A percentile compares a stretch with the other conserved stretches of the same genome.
These are phyloP conservation scores for Polypedilum pembai DNA, from an alignment of 1,140 invertebrate genomes.

Conservation along the genomic window DNA sequence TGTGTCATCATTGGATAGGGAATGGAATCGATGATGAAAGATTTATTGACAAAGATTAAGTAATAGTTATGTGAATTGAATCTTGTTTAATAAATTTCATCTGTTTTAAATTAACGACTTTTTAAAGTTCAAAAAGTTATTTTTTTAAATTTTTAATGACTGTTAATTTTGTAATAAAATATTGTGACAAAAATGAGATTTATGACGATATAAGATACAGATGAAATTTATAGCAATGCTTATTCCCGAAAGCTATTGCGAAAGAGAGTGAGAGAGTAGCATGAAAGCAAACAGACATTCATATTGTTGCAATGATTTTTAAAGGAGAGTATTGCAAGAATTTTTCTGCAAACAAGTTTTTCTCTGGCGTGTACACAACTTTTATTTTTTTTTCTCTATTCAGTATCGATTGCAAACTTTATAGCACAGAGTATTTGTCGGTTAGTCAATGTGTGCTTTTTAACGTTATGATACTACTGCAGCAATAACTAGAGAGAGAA, in stretches of 20 bases:
- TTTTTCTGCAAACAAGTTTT: slow-evolving; percentile 21
- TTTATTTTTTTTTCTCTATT: neutral
- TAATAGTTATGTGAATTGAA: neutral
- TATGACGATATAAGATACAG: no score
- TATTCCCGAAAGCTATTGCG: no score
- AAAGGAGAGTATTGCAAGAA: slow-evolving; percentile 11
- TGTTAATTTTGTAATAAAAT: no score
- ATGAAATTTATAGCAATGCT: no score
- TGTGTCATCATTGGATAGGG: neutral
- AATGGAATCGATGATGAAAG: neutral
- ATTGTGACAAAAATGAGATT: no score
- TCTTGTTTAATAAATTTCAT: no score
- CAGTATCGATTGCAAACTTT: slow-evolving; percentile 23
- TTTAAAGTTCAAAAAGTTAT: no score
- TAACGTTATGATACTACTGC: neutral
- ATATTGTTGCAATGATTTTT: neutral
- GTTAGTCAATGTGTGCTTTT: slow-evolving; percentile 21
- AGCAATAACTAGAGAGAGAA: neutral
- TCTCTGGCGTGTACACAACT: neutral
- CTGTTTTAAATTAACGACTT: no score
- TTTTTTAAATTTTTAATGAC: no score
- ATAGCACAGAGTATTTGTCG: neutral
- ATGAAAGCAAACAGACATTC: no score
- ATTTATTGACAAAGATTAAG: slow-evolving; percentile 5
- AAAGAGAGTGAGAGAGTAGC: no score